Evolutionary conservation across 1,140 invertebrate species (phyloP).

Genomic region (Calliphora vicina): DNA sequence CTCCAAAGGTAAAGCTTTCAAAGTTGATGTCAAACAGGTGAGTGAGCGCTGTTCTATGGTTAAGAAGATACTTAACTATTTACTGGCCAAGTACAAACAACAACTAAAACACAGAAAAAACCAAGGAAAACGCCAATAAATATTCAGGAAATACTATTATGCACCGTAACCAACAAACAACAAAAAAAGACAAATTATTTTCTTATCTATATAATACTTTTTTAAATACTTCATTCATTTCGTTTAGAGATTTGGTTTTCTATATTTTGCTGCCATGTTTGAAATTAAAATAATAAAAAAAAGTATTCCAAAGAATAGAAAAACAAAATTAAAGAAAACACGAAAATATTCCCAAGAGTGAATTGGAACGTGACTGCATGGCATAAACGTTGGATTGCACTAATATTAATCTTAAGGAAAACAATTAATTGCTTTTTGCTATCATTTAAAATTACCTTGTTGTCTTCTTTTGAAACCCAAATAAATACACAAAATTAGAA

Average conservation of each 20-base stretch:
- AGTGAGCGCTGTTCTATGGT: neutral
- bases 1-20: neutral
- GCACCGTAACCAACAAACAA: neutral
- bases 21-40: neutral
- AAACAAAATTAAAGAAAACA: neutral
- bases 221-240: neutral
- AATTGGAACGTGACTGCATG: slow-evolving; percentile 43
- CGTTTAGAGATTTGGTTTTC: neutral
- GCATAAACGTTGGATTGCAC: slow-evolving; percentile 38
- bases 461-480: neutral
- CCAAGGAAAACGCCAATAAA: neutral
- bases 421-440: slow-evolving; percentile 14
- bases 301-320: too few relatives aligned
- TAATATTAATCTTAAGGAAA: slow-evolving; percentile 32
- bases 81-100: neutral
- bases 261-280: neutral
- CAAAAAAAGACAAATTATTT: neutral
- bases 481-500: neutral
- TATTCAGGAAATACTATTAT: too few relatives aligned
- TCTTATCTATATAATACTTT: neutral
- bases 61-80: neutral
- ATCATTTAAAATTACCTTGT: slow-evolving; percentile 17
- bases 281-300: neutral
- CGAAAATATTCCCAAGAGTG: slow-evolving; percentile 30
- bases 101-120: neutral